Evolutionary conservation across 2,888 invertebrate species (phyloP).

Genomic region (Eudemis profundana): DNA sequence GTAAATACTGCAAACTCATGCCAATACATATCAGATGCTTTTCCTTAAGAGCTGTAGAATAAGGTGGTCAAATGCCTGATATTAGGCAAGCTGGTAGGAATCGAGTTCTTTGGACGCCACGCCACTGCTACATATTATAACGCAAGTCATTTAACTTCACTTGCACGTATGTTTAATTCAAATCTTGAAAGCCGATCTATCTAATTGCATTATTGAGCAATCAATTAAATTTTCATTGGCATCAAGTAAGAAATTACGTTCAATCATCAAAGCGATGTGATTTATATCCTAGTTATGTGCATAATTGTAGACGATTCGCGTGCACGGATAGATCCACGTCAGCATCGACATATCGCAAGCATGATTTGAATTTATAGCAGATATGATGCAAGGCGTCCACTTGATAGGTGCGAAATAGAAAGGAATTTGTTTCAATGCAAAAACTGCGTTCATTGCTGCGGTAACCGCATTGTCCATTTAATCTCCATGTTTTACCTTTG

Average conservation of each 20-base stretch:
- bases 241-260: slow-evolving; percentile 16
- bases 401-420: slow-evolving; percentile 40
- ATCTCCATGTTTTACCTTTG: not conserved
- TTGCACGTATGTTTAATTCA: not conserved
- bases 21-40: no score
- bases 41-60: no score
- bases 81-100: no score
- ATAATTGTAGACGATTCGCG: slow-evolving; percentile 46
- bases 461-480: slow-evolving; percentile 5
- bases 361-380: slow-evolving; percentile 59
- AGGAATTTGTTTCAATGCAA: slow-evolving; percentile 27
- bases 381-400: slow-evolving; percentile 54
- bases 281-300: slow-evolving; percentile 30
- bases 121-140: not conserved
- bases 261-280: slow-evolving; percentile 9
- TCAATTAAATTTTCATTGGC: slow-evolving; percentile 8
- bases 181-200: not conserved
- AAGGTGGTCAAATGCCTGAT: no score
- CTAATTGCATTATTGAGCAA: slow-evolving; percentile 3
- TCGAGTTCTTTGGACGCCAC: no score
- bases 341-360: slow-evolving; percentile 55
- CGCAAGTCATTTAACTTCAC: not conserved
- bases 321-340: slow-evolving; percentile 54
- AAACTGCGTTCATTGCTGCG: slow-evolving; percentile 8
- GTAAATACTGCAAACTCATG: no score